Percentiles rank a stretch among this genome's conserved stretches.
phyloP scores from a whole-genome alignment of 2,888 invertebrate genomes.

The Leptothorax acervorum region DNA sequence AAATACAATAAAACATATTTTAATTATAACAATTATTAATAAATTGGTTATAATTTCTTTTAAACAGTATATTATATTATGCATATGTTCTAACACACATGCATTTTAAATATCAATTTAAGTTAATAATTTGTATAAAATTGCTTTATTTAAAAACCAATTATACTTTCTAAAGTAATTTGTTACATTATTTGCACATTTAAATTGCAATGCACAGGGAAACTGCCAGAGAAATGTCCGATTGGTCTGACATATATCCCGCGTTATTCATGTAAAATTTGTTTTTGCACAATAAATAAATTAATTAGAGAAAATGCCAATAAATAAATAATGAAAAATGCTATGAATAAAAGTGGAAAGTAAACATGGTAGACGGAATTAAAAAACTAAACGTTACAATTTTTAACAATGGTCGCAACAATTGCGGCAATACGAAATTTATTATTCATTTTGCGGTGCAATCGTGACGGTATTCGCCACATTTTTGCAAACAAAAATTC shows the following conservation, averaged over 20 bases:
- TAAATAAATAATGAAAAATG: neutral
- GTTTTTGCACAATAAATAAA: neutral
- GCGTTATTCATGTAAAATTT: slow-evolving; percentile 14
- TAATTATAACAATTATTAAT: too few relatives aligned
- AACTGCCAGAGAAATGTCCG: slow-evolving; percentile 52
- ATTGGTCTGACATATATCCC: slow-evolving; percentile 47
- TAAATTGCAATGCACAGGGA: neutral
- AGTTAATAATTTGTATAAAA: slow-evolving; percentile 5
- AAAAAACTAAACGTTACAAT: neutral
- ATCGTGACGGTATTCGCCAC: neutral
- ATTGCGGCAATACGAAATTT: neutral
- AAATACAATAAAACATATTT: too few relatives aligned
- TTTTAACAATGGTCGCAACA: neutral
- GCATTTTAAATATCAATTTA: slow-evolving; percentile 6
- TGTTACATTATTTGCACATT: neutral
- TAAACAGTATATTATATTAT: too few relatives aligned
- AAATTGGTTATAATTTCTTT: too few relatives aligned
- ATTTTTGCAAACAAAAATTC: slow-evolving; percentile 1
- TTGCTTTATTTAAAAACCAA: neutral
- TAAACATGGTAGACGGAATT: neutral
- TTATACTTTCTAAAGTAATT: slow-evolving; percentile 29
- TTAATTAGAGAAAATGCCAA: too few relatives aligned
- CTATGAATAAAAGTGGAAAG: neutral
- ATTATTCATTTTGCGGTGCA: slow-evolving; percentile 28
- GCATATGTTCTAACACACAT: neutral